A percentile compares a stretch with the other conserved stretches of the same genome.
Evolutionary conservation across 2,888 invertebrate species (phyloP).

Genomic region (Rhopalosiphum nymphaeae): DNA sequence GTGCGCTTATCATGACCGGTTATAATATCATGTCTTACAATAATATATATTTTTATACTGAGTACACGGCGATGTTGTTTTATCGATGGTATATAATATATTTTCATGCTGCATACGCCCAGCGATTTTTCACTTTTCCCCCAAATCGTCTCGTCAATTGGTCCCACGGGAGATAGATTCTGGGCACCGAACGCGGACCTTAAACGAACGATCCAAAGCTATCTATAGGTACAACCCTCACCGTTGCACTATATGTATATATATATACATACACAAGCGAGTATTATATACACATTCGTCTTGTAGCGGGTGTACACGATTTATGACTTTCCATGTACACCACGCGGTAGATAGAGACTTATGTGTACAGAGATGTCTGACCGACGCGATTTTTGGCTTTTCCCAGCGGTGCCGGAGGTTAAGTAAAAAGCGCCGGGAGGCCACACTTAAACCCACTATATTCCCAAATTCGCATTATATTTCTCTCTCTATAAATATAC

Average conservation of each 20-base stretch:
- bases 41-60: constrained; percentile 11
- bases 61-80: background rate
- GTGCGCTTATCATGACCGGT: background rate
- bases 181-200: constrained; percentile 18
- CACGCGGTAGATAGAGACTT: background rate
- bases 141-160: constrained; percentile 28
- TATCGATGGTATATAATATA: background rate
- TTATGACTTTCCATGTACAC: background rate
- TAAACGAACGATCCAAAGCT: constrained; percentile 25
- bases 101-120: constrained; percentile 23
- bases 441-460: constrained; percentile 12
- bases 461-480: constrained; percentile 14
- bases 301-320: constrained; percentile 22
- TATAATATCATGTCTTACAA: background rate
- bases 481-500: constrained; percentile 12
- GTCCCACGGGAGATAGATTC: constrained; percentile 43
- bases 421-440: constrained; percentile 51
- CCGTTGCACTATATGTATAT: constrained; percentile 29
- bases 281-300: background rate
- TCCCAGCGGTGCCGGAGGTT: constrained; percentile 45
- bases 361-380: constrained; percentile 17
- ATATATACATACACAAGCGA: background rate
- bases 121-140: constrained; percentile 63
- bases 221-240: background rate
- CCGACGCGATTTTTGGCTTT: constrained; percentile 39